Base-by-base conservation (phyloP, 37 sponge, comb jelly and placozoan species). In the Geodia barretti region DNA sequence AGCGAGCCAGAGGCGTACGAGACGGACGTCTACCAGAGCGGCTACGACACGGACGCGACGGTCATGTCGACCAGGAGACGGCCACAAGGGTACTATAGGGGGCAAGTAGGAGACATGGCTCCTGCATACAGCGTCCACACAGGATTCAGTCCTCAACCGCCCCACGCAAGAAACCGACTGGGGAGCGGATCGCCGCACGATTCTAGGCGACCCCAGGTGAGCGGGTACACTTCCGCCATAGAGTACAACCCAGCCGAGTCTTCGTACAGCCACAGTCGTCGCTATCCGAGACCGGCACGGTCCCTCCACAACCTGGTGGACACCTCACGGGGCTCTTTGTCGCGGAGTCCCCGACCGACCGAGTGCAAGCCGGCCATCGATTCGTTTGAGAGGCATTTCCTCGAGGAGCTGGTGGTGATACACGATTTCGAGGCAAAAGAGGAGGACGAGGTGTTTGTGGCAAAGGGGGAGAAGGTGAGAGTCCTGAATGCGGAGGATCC, bases 331-430 rank as follows among this genome's bases (percentile, higher is more conserved):
- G n/a, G n/a, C n/a, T n/a, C n/a, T n/a, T 74, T 58, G 0, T 34
- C 77, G 3, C n/a, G 41, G 14, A 24, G 61, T 26, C 80, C 62
- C 26, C 58, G 83, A 34, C 87, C 92, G 0, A 37, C 75, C 5
- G 75, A 86, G 29, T 30, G 61, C 34, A 87, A 87, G 35, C 92
- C 92, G 17, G 67, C 37, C 37, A 2, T 84, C 2, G 75, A 84
- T 60, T 75, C 86, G 20, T 93, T 89, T 42, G 30, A 60, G 31
- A 74, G 73, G 0, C 26, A 60, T 5, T 89, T 71, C 47, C 81
- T 93, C 28, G 93, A 93, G 59, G 86, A 93, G 39, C 79, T 93
- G 69, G 93, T 93, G 3, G 93, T 93, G 35, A 83, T 93, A 41
- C 93, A 93, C 41, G 87, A 86, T 68, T 93, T 93, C 66, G 81